Evolutionary conservation across 2,888 invertebrate species (phyloP).

Genomic region (Ormyrus pomaceus): DNA sequence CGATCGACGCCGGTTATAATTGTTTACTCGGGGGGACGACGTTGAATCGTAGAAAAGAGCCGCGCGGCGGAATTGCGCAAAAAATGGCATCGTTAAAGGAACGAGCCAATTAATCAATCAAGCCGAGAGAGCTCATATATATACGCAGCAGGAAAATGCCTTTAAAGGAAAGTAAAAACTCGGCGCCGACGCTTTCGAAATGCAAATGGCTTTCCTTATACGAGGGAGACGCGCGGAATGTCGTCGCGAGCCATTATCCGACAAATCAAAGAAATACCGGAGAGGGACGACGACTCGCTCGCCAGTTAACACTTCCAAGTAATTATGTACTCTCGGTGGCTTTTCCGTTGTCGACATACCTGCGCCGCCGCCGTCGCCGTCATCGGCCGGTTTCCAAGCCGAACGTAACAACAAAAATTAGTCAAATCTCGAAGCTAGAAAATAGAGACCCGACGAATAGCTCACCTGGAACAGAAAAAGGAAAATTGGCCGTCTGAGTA

Average conservation of each 20-base stretch:
- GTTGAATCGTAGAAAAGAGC: constrained; percentile 13
- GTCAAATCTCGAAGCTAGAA: not conserved
- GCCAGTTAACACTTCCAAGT: constrained; percentile 34
- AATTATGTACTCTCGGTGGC: constrained; percentile 5
- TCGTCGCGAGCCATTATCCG: constrained; percentile 19
- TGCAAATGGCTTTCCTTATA: constrained; percentile 45
- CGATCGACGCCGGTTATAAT: not conserved
- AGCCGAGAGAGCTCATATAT: not conserved
- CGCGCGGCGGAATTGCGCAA: constrained; percentile 28
- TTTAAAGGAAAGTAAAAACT: constrained; percentile 27
- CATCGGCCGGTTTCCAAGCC: too few species aligned
- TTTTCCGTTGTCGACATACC: constrained; percentile 8
- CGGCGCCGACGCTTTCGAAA: constrained; percentile 45
- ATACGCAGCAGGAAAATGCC: constrained; percentile 33
- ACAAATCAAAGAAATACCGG: constrained; percentile 25
- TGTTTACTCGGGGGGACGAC: constrained; percentile 36
- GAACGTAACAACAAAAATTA: too few species aligned
- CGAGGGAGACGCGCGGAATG: constrained; percentile 45
- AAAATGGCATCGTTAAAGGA: constrained; percentile 40
- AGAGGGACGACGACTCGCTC: not conserved
- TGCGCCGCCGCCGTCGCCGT: not conserved
- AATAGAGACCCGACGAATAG: not conserved
- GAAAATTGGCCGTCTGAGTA: not conserved
- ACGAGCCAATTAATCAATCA: constrained; percentile 54
- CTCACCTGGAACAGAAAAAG: constrained; percentile 51